Conservation (phyloP, 1,140 invertebrate species). For the Helicoverpa zea region DNA sequence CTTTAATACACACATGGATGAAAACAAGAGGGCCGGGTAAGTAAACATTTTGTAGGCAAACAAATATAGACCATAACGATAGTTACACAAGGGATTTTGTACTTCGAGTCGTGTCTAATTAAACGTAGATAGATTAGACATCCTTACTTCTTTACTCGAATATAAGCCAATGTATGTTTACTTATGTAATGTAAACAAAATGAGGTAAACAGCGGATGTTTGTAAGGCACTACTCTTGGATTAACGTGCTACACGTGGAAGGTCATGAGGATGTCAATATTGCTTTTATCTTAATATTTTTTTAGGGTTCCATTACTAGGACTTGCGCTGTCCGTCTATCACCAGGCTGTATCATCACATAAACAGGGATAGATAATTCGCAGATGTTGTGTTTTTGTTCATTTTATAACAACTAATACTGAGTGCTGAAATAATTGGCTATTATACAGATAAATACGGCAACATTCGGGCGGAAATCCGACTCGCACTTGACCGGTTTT, state of each 20-base stretch:
- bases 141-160: neutral
- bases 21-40: neutral
- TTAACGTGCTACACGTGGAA: constrained; percentile 4
- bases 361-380: no score
- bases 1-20: neutral
- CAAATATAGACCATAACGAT: constrained; percentile 26
- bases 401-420: no score
- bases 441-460: no score
- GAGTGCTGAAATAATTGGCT: no score
- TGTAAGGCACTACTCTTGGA: neutral
- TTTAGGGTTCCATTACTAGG: neutral
- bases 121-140: neutral
- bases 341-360: no score
- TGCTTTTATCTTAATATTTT: neutral
- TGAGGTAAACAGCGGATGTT: constrained; percentile 52
- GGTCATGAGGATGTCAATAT: neutral
- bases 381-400: no score
- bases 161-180: neutral
- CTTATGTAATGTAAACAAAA: constrained; percentile 45
- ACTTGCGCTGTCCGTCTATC: no score
- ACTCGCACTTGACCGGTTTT: no score
- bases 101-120: constrained; percentile 3
- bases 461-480: no score
- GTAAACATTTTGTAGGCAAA: constrained; percentile 14
- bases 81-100: constrained; percentile 1